Conservation (phyloP, 2,888 invertebrate species). For the Celastrina argiolus region DNA sequence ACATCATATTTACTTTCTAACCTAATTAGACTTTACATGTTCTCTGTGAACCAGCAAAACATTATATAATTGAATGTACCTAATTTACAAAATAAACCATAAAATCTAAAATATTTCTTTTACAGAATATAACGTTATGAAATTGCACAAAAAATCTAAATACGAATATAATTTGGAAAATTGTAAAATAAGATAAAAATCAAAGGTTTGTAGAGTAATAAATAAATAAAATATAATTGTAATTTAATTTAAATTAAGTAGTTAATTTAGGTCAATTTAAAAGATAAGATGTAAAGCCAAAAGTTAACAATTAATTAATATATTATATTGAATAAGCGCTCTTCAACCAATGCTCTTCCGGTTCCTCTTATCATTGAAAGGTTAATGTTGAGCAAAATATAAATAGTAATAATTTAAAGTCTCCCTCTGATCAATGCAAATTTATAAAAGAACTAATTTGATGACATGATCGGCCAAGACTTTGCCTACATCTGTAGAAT, state of each 20-base stretch:
- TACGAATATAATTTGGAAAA: not conserved
- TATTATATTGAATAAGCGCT: not conserved
- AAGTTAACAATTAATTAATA: too few species aligned
- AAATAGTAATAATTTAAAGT: too few species aligned
- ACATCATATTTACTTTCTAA: not conserved
- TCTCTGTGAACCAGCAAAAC: not conserved
- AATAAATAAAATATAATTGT: not conserved
- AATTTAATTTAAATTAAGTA: not conserved
- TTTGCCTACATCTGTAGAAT: too few species aligned
- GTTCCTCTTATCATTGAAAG: not conserved
- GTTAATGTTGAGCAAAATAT: too few species aligned
- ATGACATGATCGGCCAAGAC: too few species aligned
- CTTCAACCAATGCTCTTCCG: not conserved
- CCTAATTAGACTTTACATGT: not conserved
- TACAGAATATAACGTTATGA: not conserved
- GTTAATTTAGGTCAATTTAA: conserved; percentile 2
- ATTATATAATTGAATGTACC: not conserved
- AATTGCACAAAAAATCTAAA: not conserved
- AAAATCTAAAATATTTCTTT: not conserved
- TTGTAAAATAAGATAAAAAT: not conserved
- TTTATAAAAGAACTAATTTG: too few species aligned
- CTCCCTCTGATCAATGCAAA: too few species aligned
- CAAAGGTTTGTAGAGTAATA: not conserved
- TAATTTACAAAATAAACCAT: not conserved
- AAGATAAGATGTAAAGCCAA: not conserved